Conservation (phyloP, 2,113 vertebrate species). For the Dendrocopos noguchii region DNA sequence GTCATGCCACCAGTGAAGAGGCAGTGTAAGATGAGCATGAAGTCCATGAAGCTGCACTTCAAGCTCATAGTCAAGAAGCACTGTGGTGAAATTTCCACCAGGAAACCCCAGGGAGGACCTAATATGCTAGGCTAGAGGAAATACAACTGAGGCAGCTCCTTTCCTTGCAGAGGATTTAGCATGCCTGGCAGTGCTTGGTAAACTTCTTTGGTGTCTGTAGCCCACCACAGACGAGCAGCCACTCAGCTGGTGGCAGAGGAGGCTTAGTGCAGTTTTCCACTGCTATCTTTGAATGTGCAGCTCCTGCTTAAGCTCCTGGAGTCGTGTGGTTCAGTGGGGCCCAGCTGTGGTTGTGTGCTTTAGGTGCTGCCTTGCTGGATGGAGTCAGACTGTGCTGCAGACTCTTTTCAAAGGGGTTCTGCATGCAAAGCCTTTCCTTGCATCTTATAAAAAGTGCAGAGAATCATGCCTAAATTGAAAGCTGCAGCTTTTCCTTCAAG, state of each 20-base stretch:
- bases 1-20: rapidly evolving
- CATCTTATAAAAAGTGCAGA: not conserved
- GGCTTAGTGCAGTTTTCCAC: not conserved
- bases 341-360: not conserved
- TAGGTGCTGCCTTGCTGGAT: not conserved
- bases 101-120: not conserved
- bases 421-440: not conserved
- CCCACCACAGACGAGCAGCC: not conserved
- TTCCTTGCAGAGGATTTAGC: not conserved
- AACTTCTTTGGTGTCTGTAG: not conserved
- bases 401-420: not conserved
- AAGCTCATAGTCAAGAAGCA: not conserved
- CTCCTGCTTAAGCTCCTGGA: not conserved
- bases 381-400: not conserved
- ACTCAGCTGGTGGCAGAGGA: not conserved
- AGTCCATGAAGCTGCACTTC: not conserved
- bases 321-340: not conserved
- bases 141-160: not conserved
- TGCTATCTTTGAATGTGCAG: not conserved
- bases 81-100: not conserved
- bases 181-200: not conserved
- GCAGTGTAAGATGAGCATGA: not conserved
- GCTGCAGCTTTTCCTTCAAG: not conserved
- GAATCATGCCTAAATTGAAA: not conserved
- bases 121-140: not conserved